Conservation (phyloP, 2,113 vertebrate species). For the Sander vitreus region DNA sequence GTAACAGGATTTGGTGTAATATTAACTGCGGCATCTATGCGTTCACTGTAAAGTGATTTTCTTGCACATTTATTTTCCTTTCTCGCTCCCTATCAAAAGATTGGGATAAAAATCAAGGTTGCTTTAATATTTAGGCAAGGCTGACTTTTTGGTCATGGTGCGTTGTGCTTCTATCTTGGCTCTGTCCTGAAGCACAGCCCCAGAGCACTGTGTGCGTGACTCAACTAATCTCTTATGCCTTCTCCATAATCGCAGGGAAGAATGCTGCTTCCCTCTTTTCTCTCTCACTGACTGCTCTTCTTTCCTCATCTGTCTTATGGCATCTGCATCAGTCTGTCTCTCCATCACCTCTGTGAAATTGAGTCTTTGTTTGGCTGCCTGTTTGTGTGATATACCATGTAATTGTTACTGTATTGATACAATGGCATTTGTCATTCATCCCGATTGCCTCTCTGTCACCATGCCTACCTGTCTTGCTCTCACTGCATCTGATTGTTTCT, state of each 20-base stretch:
- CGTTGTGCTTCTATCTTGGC: conserved; percentile 62
- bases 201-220: conserved; percentile 56
- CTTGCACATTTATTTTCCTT: conserved; percentile 2
- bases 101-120: conserved; percentile 65
- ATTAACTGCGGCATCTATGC: background rate
- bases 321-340: conserved; percentile 26
- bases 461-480: background rate
- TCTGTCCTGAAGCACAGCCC: conserved; percentile 63
- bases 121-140: conserved; percentile 65
- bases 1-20: conserved; percentile 2
- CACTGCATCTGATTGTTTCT: conserved; percentile 1
- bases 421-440: conserved; percentile 1
- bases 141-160: conserved; percentile 57
- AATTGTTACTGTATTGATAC: background rate
- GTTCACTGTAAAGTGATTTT: background rate
- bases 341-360: conserved; percentile 29
- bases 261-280: conserved; percentile 21
- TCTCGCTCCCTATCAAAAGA: conserved; percentile 30
- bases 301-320: conserved; percentile 31
- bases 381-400: background rate
- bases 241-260: conserved; percentile 39
- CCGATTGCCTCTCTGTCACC: background rate
- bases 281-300: conserved; percentile 35
- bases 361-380: background rate
- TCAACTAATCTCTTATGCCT: conserved; percentile 72